Percentiles rank a stretch among this genome's conserved stretches.
Conservation (phyloP, 2,113 vertebrate species). For the Otolemur garnettii region DNA sequence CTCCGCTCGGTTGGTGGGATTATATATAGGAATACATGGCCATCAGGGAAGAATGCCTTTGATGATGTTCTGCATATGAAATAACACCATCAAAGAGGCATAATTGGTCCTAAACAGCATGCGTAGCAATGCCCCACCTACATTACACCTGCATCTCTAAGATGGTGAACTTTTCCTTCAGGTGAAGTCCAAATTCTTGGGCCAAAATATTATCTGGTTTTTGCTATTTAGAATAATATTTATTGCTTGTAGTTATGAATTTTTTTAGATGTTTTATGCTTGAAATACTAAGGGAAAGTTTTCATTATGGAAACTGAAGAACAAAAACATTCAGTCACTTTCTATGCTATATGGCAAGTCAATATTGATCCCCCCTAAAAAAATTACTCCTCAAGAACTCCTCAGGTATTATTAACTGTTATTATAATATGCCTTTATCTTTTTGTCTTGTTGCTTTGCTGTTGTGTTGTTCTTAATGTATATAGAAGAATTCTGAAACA, state of each 20-base stretch:
- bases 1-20: neutral
- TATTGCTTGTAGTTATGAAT: neutral
- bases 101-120: neutral
- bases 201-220: neutral
- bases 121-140: neutral
- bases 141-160: neutral
- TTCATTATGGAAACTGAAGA: neutral
- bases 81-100: neutral
- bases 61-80: neutral
- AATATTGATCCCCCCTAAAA: neutral
- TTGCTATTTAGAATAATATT: conserved; percentile 16
- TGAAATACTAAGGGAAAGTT: neutral
- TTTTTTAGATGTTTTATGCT: neutral
- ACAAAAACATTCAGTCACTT: neutral
- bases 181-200: neutral
- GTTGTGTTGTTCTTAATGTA: neutral
- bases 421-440: neutral
- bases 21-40: neutral
- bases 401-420: neutral
- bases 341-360: neutral
- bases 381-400: neutral
- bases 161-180: neutral
- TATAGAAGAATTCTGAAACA: neutral
- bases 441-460: neutral
- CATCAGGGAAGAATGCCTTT: neutral